Conservation (phyloP, 2,797 vertebrate genomes). For the Scarus forsteni region DNA sequence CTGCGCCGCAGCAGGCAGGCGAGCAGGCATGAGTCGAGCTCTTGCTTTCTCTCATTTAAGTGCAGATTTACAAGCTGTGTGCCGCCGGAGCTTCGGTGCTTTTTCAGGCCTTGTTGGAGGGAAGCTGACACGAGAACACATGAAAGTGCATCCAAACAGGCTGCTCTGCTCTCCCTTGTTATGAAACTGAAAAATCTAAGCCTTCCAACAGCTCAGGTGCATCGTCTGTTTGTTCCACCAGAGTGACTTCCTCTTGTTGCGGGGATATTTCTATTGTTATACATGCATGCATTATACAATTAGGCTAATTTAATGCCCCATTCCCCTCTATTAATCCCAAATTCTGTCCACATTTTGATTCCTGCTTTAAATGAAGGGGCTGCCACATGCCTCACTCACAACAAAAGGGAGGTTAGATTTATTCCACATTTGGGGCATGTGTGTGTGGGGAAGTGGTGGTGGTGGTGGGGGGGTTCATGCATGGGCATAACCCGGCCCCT, state of each 20-base stretch:
- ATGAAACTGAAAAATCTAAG: slow-evolving; percentile 64
- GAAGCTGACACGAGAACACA: slow-evolving; percentile 54
- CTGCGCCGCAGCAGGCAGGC: slow-evolving; percentile 61
- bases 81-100: slow-evolving; percentile 59
- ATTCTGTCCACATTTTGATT: slow-evolving; percentile 76
- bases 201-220: slow-evolving; percentile 59
- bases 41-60: slow-evolving; percentile 74
- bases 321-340: slow-evolving; percentile 81
- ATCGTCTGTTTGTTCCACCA: slow-evolving; percentile 52
- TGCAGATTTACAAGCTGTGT: slow-evolving; percentile 78
- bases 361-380: slow-evolving; percentile 76
- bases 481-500: slow-evolving; percentile 82
- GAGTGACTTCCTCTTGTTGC: slow-evolving; percentile 29
- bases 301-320: slow-evolving; percentile 81
- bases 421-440: slow-evolving; percentile 76
- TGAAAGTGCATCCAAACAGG: slow-evolving; percentile 62
- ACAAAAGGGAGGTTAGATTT: slow-evolving; percentile 82
- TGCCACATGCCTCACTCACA: slow-evolving; percentile 72
- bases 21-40: slow-evolving; percentile 52
- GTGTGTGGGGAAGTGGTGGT: slow-evolving; percentile 9
- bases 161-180: slow-evolving; percentile 55
- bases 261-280: slow-evolving; percentile 48
- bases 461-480: slow-evolving; percentile 65
- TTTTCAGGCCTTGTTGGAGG: slow-evolving; percentile 57
- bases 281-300: slow-evolving; percentile 50